Conservation (phyloP, 2,113 vertebrate species). For the Megaptera novaeangliae region DNA sequence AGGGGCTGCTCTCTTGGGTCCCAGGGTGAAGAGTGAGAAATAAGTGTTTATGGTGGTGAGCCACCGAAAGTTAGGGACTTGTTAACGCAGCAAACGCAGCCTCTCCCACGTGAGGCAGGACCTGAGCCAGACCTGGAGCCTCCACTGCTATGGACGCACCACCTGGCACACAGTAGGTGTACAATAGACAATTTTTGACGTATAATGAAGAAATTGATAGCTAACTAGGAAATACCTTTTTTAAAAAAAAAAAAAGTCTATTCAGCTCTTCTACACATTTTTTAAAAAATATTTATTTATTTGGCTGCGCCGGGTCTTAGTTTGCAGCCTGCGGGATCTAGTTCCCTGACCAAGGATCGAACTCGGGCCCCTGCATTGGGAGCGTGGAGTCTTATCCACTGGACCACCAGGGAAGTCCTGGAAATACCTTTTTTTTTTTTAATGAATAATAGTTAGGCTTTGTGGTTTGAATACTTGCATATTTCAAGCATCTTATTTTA, state of each 20-base stretch:
- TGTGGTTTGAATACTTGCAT: not conserved
- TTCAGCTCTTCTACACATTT: too few species aligned
- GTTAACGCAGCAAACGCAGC: not conserved
- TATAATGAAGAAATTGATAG: not conserved
- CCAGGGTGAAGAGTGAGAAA: not conserved
- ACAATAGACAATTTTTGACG: not conserved
- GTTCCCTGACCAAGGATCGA: not conserved
- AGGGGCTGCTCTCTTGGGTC: not conserved
- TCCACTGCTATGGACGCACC: not conserved
- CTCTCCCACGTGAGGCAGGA: not conserved
- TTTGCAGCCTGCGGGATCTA: not conserved
- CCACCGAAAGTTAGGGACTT: not conserved
- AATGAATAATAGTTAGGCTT: not conserved
- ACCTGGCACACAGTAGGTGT: not conserved
- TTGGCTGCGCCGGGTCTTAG: not conserved
- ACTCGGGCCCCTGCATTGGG: too few species aligned
- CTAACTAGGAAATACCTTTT: not conserved
- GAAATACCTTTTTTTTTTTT: not conserved
- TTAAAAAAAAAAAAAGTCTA: too few species aligned
- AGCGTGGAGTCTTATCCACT: too few species aligned
- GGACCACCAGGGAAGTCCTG: too few species aligned
- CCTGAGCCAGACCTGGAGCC: not conserved
- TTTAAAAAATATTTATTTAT: accelerated
- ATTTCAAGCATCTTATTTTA: not conserved
- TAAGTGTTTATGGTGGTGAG: not conserved